These are phyloP conservation scores for Chloropsis cyanopogon DNA, from an alignment of 2,113 vertebrate genomes.

Conservation along the genomic window DNA sequence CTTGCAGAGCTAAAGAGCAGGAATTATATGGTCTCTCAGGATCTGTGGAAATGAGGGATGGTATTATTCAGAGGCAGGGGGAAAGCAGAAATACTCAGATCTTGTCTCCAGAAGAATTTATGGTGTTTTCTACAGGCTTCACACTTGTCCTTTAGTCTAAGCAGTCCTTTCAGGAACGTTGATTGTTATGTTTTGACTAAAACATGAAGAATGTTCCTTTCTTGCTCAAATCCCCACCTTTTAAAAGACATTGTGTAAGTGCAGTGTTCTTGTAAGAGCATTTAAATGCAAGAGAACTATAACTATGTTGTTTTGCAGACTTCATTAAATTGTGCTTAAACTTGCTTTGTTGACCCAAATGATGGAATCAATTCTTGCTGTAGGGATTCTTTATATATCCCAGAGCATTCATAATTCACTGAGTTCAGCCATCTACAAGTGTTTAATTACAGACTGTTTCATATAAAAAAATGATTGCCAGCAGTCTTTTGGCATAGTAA, in stretches of 20 bases:
- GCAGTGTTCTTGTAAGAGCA: not conserved
- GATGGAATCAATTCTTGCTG: conserved; percentile 26
- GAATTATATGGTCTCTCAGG: not conserved
- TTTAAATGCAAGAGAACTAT: conserved; percentile 11
- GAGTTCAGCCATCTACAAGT: conserved; percentile 31
- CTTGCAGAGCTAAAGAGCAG: not conserved
- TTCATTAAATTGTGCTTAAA: conserved; percentile 14
- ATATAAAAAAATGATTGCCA: conserved; percentile 57
- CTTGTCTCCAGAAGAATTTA: not conserved
- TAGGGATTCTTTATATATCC: conserved; percentile 31
- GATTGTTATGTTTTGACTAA: not conserved
- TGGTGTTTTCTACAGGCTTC: not conserved
- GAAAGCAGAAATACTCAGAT: not conserved
- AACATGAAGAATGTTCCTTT: conserved; percentile 1
- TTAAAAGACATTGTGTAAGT: not conserved
- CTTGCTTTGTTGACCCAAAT: conserved; percentile 23
- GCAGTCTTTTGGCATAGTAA: conserved; percentile 46
- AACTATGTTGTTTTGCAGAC: not conserved
- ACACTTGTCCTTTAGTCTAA: not conserved
- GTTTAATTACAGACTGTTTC: conserved; percentile 65
- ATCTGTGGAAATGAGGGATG: not conserved
- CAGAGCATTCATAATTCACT: conserved; percentile 34
- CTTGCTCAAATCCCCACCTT: not conserved
- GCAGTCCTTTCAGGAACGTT: not conserved
- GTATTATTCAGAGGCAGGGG: not conserved